phyloP scores from a whole-genome alignment of 2,888 invertebrate species.

The Drosophila prostipennis region DNA sequence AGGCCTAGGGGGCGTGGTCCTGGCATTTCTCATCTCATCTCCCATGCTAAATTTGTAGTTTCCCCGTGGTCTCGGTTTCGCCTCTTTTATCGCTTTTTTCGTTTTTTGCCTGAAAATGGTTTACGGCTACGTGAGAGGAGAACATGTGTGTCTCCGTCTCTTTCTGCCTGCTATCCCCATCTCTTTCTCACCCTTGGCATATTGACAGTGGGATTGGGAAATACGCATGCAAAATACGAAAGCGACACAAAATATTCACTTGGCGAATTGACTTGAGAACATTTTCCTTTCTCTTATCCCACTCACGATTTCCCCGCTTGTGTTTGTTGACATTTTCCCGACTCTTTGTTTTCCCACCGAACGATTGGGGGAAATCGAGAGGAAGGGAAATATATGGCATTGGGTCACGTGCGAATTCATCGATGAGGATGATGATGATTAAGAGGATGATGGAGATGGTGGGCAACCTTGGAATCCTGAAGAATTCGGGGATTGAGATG shows the following conservation, averaged over 20 bases:
- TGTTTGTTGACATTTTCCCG: constrained; percentile 47
- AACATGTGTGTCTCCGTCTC: constrained; percentile 13
- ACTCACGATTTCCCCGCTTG: constrained; percentile 21
- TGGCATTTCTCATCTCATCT: constrained; percentile 38
- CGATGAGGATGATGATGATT: constrained; percentile 28
- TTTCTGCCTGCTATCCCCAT: neutral
- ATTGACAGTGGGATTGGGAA: constrained; percentile 62
- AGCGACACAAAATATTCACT: constrained; percentile 64
- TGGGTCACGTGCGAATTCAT: constrained; percentile 44
- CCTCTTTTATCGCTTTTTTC: constrained; percentile 29
- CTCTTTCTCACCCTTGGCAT: constrained; percentile 23
- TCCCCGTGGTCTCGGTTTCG: constrained; percentile 39
- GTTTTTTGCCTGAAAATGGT: constrained; percentile 46
- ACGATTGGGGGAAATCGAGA: neutral
- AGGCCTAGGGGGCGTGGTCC: neutral
- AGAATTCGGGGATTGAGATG: constrained; percentile 7
- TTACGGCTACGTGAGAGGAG: constrained; percentile 49
- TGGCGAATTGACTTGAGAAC: constrained; percentile 50
- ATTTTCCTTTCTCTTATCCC: constrained; percentile 1
- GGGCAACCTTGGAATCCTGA: constrained; percentile 13
- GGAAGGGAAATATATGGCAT: constrained; percentile 10
- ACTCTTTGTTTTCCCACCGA: constrained; percentile 34
- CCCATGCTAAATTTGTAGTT: constrained; percentile 57
- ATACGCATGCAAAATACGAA: constrained; percentile 57
- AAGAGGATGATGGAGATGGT: constrained; percentile 7